phyloP scores from a whole-genome alignment of 2,113 vertebrate species.

The Hydrochoerus hydrochaeris region DNA sequence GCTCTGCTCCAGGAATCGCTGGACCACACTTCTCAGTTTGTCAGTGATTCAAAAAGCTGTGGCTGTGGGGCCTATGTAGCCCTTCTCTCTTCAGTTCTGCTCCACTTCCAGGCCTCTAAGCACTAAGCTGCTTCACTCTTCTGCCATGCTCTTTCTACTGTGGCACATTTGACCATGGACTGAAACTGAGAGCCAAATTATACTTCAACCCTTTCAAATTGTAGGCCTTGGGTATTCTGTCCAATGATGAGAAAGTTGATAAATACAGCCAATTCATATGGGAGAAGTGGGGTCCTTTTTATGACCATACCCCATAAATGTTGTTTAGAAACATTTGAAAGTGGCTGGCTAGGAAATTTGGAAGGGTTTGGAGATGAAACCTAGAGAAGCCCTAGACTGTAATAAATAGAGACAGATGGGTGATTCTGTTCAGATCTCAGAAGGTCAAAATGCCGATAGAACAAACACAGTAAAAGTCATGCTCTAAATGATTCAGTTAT shows the following conservation, averaged over 20 bases:
- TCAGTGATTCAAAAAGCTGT: no score
- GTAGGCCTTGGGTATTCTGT: not conserved
- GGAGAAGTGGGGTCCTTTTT: not conserved
- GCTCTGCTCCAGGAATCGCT: no score
- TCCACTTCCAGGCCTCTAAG: not conserved
- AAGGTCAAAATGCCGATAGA: not conserved
- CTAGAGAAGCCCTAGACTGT: not conserved
- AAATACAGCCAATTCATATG: not conserved
- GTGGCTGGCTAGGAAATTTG: not conserved
- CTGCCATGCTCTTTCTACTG: not conserved
- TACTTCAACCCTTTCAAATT: not conserved
- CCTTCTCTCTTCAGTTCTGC: not conserved
- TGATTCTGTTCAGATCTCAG: not conserved
- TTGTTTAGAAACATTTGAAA: not conserved
- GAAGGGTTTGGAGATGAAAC: not conserved
- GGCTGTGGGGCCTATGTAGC: not conserved
- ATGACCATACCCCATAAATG: not conserved
- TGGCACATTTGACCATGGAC: not conserved
- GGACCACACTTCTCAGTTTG: not conserved
- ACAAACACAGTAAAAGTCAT: not conserved
- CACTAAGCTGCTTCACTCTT: not conserved
- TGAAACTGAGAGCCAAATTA: not conserved
- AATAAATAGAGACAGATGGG: not conserved
- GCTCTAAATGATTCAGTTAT: not conserved
- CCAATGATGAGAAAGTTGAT: not conserved